A percentile compares a stretch with the other conserved stretches of the same genome.
These are phyloP conservation scores for Scylla paramamosain DNA, from an alignment of 1,140 invertebrate genomes.

Conservation along the genomic window DNA sequence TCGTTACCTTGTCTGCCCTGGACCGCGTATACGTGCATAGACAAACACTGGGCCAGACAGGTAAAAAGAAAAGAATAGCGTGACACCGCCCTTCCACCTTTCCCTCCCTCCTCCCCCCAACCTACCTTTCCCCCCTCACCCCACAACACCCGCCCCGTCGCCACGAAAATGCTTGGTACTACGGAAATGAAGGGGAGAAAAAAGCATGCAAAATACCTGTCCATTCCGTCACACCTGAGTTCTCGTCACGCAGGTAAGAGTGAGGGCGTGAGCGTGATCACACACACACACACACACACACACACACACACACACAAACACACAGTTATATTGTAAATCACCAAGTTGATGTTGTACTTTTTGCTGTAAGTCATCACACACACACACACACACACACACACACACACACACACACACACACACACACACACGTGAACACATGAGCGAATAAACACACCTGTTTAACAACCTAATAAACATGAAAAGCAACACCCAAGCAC, in stretches of 20 bases:
- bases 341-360: too few species aligned
- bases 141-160: too few species aligned
- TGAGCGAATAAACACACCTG: background rate
- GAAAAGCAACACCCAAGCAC: too few species aligned
- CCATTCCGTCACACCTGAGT: background rate
- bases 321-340: too few species aligned
- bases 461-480: too few species aligned
- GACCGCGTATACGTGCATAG: background rate
- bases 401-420: constrained; percentile 17
- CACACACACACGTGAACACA: background rate
- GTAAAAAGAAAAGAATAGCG: too few species aligned
- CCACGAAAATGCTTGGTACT: background rate
- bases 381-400: constrained; percentile 17
- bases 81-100: too few species aligned
- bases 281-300: background rate
- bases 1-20: background rate
- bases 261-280: background rate
- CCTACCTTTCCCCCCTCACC: too few species aligned
- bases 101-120: too few species aligned
- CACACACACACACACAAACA: background rate
- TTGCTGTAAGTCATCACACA: background rate
- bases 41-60: too few species aligned
- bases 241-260: background rate
- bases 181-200: background rate
- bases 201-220: background rate